Conservation (phyloP, 2,888 invertebrate species). For the Salpingus planirostris region DNA sequence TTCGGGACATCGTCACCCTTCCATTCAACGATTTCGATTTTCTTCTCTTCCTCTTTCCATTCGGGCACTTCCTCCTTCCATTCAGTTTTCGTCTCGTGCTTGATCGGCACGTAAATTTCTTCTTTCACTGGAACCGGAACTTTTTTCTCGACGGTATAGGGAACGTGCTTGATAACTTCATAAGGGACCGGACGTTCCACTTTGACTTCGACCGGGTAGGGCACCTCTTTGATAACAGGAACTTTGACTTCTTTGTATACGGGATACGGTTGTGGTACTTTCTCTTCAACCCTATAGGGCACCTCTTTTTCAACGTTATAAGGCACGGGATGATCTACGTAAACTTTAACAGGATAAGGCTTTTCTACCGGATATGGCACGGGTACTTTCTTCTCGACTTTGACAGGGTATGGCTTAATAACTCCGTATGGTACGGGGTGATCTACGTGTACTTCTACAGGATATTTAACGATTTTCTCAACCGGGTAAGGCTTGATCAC, state of each 20-base stretch:
- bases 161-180: conserved; percentile 53
- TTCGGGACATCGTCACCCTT: too few species aligned
- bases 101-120: conserved; percentile 52
- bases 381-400: conserved; percentile 61
- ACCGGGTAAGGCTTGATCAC: conserved; percentile 64
- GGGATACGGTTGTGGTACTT: conserved; percentile 51
- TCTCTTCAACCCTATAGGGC: conserved; percentile 61
- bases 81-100: conserved; percentile 12
- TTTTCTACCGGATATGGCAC: conserved; percentile 45
- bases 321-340: conserved; percentile 55
- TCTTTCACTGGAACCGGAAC: conserved; percentile 53
- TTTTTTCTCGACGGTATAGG: conserved; percentile 49
- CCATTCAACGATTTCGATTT: not conserved
- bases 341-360: conserved; percentile 57
- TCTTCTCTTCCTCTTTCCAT: conserved; percentile 5
- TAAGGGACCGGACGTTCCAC: conserved; percentile 61
- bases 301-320: conserved; percentile 65
- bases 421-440: conserved; percentile 55
- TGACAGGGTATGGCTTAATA: conserved; percentile 55
- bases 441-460: conserved; percentile 57
- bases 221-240: conserved; percentile 59
- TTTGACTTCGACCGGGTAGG: conserved; percentile 62
- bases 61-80: conserved; percentile 12
- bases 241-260: conserved; percentile 56
- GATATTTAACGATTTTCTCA: conserved; percentile 58